Percentiles rank a stretch among this genome's conserved stretches.
These are phyloP conservation scores for Calephelis perditalis DNA, from an alignment of 2,888 invertebrate genomes.

Conservation along the genomic window DNA sequence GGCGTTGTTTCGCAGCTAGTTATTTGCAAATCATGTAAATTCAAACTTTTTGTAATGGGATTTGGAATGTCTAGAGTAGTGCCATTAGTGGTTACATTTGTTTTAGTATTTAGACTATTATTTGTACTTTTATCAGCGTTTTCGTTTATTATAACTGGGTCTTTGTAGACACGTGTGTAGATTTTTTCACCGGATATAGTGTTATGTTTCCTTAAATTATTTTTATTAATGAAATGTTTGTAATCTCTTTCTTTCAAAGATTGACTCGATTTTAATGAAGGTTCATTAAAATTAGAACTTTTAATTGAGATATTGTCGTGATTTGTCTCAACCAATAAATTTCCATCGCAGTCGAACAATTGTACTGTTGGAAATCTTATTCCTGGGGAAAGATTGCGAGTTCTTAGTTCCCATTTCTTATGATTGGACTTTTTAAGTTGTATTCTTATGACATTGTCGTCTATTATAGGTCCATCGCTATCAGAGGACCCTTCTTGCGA, in stretches of 20 bases:
- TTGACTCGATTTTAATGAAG: constrained; percentile 46
- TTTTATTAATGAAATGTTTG: constrained; percentile 54
- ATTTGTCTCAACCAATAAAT: constrained; percentile 79
- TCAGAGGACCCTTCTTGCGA: constrained; percentile 54
- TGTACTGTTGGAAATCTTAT: constrained; percentile 79
- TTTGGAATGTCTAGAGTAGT: constrained; percentile 66
- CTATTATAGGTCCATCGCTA: constrained; percentile 67
- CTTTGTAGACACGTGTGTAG: constrained; percentile 61
- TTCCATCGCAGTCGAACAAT: constrained; percentile 80
- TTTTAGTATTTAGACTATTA: constrained; percentile 22
- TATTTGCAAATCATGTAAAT: constrained; percentile 47
- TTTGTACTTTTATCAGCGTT: constrained; percentile 32
- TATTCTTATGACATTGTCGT: constrained; percentile 78
- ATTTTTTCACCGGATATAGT: constrained; percentile 64
- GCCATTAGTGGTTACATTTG: constrained; percentile 43
- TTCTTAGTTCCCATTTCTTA: constrained; percentile 81
- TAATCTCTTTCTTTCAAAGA: constrained; percentile 63
- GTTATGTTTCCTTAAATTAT: constrained; percentile 58
- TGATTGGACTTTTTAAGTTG: constrained; percentile 79
- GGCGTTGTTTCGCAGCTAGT: constrained; percentile 59
- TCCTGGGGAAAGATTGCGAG: constrained; percentile 80
- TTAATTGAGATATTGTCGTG: constrained; percentile 74
- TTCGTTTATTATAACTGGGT: constrained; percentile 38
- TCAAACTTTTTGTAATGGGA: constrained; percentile 53
- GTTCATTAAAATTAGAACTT: constrained; percentile 56